phyloP scores from a whole-genome alignment of 2,113 vertebrate species.

The Chlorocebus sabaeus region DNA sequence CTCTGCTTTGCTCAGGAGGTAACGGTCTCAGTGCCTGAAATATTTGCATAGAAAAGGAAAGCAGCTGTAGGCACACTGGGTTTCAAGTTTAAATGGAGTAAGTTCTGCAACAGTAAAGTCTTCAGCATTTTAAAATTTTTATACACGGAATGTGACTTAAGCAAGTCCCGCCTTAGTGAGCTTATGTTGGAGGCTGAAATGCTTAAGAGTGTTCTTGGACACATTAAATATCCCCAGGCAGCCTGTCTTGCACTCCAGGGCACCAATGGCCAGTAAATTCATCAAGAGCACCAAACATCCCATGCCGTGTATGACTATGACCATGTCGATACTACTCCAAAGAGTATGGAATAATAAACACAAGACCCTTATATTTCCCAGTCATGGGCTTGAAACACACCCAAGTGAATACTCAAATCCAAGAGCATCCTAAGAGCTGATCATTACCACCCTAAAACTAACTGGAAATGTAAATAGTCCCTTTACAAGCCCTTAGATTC shows the following conservation, averaged over 20 bases:
- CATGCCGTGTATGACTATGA: neutral
- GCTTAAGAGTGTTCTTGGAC: neutral
- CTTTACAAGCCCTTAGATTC: neutral
- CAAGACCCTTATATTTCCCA: neutral
- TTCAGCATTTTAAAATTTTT: neutral
- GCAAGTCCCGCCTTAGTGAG: neutral
- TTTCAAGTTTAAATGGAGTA: slow-evolving; percentile 1
- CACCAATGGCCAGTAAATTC: neutral
- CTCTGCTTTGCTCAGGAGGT: slow-evolving; percentile 16
- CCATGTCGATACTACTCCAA: neutral
- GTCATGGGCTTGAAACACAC: neutral
- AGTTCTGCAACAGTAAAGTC: neutral
- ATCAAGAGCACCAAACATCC: neutral
- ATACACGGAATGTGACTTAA: neutral
- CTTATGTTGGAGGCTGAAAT: neutral
- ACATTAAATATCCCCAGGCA: neutral
- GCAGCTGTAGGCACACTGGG: neutral
- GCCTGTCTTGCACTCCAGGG: neutral
- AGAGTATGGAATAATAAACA: neutral
- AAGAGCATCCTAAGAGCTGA: neutral
- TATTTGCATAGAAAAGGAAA: slow-evolving; percentile 3
- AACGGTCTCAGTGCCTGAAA: slow-evolving; percentile 21
- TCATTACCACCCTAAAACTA: neutral
- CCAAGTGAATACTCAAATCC: neutral
- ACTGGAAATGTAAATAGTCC: neutral